Evolutionary conservation across 2,797 vertebrate genomes (phyloP), one percentile per base, ranked within the genome.

Genomic region (Bovichtus diacanthus): DNA sequence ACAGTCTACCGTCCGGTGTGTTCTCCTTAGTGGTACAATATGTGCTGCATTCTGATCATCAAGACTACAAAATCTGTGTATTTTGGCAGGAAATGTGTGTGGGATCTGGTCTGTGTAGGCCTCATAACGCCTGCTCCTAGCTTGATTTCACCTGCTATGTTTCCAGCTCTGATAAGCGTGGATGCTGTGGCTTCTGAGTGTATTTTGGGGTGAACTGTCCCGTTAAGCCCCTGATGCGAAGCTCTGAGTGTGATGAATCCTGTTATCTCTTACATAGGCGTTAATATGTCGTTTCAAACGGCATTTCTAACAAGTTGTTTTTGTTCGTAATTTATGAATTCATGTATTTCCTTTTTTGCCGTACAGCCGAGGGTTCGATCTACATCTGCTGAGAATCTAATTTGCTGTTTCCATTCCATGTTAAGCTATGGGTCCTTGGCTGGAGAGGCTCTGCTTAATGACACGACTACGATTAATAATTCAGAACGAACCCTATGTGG

Each of bases 381-480:
- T 70, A 8, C 29, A 58, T 82, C 66, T 74, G 72, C 76, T 77
- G 72, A 58, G 44, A 80, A 83, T 84, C 44, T 78, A 86, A 89
- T 90, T 77, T 65, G 80, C 70, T 81, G 83, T 74, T 90, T 76
- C 53, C 50, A 67, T 81, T 82, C 69, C 78, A 72, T 47, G 69
- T 81, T 78, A 72, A 68, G 60, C 49, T 54, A 58, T 66, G 72
- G 64, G 65, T 79, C 62, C 53, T 44, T 41, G 67, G 58, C 75
- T 61, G 5, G n/a, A 61, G 78, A 85, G 62, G 82, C 78, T 78
- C 77, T 51, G 83, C 38, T 78, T 90, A 91, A 92, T 86, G 74
- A 87, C 86, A 88, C 84, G 84, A 84, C 76, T 74, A 13, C n/a
- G 29, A 81, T 93, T 88, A 90, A 92, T 94, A 91, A 93, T 93